Evolutionary conservation across 1,140 invertebrate genomes (phyloP), one percentile per base, ranked within the genome.

Genomic region (Bombyx mandarina): DNA sequence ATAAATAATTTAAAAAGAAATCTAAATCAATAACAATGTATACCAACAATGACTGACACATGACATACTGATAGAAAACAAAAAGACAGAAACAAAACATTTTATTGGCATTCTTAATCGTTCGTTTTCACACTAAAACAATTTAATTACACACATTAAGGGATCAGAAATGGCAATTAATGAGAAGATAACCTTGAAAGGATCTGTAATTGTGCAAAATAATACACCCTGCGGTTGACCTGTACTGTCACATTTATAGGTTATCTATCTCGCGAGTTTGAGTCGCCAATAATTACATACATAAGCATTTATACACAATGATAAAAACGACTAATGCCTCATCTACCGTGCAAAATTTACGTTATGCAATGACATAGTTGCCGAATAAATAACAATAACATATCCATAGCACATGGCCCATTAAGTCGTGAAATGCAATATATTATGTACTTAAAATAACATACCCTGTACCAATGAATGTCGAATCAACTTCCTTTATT

Each of bases 301-400:
- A 50, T 47, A 62, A 54, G 43, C 45, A 57, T 44, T 12, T 42
- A 58, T 45, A 51, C 52, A 35, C 2, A 35, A 35, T 35, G 53
- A 53, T 47, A 56, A 63, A 60, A 56, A 58, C 8, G 51, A 54
- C 49, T 48, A 54, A 60, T 59, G 50, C 26, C 26, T 54, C 48
- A 51, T 57, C 61, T 69, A 74, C 65, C 65, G 64, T 73, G 73
- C 69, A 76, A 71, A 60, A 65, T 64, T 65, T 57, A 67, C 65
- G 73, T 75, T 79, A 78, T 71, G 69, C 72, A 78, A 75, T 73
- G 72, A 54, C 60, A 60, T 65, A 58, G 55, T 55, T 69, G 59
- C 69, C 66, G 69, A 77, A 71, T 72, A 74, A 74, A 75, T 67
- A 79, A 83, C 77, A 83, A 81, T 69, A 84, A 84, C 79, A 84